Evolutionary conservation across 2,113 vertebrate species (phyloP).

Genomic region (Telmatochromis sp.): DNA sequence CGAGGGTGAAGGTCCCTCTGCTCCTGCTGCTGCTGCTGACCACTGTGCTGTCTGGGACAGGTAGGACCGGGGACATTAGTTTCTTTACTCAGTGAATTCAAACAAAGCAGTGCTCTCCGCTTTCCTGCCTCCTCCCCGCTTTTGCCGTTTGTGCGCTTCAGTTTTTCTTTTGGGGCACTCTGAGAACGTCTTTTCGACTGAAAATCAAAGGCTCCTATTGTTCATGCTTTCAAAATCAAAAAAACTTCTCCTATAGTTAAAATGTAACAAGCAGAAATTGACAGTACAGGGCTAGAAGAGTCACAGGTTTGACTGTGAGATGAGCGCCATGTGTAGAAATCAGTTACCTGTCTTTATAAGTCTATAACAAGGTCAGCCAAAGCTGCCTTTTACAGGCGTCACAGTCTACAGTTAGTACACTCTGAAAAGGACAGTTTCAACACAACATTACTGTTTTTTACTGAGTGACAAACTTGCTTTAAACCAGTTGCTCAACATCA

Average conservation of each 20-base stretch:
- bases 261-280: not conserved
- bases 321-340: not conserved
- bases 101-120: not conserved
- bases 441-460: not conserved
- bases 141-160: not conserved
- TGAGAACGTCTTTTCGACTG: not conserved
- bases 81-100: not conserved
- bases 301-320: not conserved
- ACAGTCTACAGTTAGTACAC: not conserved
- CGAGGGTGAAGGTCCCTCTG: slow-evolving; percentile 34
- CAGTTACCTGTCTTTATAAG: not conserved
- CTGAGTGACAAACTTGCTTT: not conserved
- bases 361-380: not conserved
- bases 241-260: not conserved
- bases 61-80: slow-evolving; percentile 56
- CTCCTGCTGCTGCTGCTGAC: slow-evolving; percentile 25
- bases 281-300: not conserved
- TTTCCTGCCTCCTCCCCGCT: not conserved
- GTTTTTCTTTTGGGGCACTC: not conserved
- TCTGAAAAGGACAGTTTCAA: not conserved
- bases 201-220: not conserved
- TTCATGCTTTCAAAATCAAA: not conserved
- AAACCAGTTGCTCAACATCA: slow-evolving; percentile 19
- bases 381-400: not conserved
- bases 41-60: not conserved